These are phyloP conservation scores for Diarsia brunnea DNA, from an alignment of 2,888 invertebrate genomes.

Conservation along the genomic window DNA sequence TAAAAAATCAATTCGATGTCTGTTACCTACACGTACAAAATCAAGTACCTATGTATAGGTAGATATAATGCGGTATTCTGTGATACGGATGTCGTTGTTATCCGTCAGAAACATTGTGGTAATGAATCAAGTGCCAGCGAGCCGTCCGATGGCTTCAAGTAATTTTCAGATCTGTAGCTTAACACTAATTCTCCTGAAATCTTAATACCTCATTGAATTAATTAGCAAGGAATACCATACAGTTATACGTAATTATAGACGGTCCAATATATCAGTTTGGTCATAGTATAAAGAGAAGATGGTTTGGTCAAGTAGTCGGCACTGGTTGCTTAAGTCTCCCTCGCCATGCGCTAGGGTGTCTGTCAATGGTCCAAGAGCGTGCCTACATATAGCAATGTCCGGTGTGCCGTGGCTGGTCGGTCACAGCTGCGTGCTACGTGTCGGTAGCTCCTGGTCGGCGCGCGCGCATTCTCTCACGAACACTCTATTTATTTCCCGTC, in stretches of 20 bases:
- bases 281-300: no score
- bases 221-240: not conserved
- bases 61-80: not conserved
- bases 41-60: not conserved
- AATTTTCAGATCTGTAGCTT: not conserved
- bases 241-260: not conserved
- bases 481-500: constrained; percentile 39
- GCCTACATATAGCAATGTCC: not conserved
- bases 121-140: no score
- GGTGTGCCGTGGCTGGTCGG: not conserved
- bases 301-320: not conserved
- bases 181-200: not conserved
- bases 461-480: constrained; percentile 61
- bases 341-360: not conserved
- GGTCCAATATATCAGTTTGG: not conserved
- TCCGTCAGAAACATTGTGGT: not conserved
- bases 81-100: not conserved
- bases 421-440: constrained; percentile 9
- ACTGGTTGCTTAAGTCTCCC: not conserved
- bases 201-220: not conserved
- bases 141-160: no score
- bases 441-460: constrained; percentile 18
- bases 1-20: not conserved
- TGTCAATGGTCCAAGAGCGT: not conserved
- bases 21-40: not conserved